Evolutionary conservation across 1,140 invertebrate species (phyloP), one percentile per base, ranked within the genome.

Genomic region (Procambarus clarkii): DNA sequence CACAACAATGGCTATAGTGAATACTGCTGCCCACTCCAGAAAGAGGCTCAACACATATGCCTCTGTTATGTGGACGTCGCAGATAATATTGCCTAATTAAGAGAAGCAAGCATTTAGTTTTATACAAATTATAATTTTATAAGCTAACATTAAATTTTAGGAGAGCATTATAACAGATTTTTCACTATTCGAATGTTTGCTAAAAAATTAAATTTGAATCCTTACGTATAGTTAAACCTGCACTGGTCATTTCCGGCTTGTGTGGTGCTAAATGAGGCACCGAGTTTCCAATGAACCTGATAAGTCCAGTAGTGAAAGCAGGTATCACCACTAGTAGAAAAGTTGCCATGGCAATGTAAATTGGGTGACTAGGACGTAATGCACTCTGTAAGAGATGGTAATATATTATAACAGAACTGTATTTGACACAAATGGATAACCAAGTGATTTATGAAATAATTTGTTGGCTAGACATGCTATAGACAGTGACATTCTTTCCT

Each of bases 31-130:
- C 45, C 71, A 78, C 54, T 86, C 85, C 74, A 86, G 74, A 74
- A 78, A 86, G n/a, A 86, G 46, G 24, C 85, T 60, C 24, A 86
- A 24, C 71, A 86, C 85, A 13, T 86, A 86, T n/a, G 48, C 71
- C 74, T 86, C 45, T 9, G 85, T 86, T 34, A 86, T 78, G 74
- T 86, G 71, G n/a, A 78, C 85, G 24, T 86, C 85, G 45, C 85
- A 86, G 24, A 86, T 86, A 64, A 86, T 86, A 71, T 71, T 86
- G 24, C 76, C 85, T 86, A 71, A 9, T 34, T 34, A 34, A 34
- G 34, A 34, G 34, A 34, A 1, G 34, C 34, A 34, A 34, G 34
- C 34, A 34, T 34, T 34, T 34, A 34, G 34, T 34, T 34, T 34
- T 34, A 34, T 34, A 34, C 34, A 34, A 34, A 34, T 34, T 34